Conservation (phyloP, 1,140 invertebrate genomes). For the Maconellicoccus hirsutus region DNA sequence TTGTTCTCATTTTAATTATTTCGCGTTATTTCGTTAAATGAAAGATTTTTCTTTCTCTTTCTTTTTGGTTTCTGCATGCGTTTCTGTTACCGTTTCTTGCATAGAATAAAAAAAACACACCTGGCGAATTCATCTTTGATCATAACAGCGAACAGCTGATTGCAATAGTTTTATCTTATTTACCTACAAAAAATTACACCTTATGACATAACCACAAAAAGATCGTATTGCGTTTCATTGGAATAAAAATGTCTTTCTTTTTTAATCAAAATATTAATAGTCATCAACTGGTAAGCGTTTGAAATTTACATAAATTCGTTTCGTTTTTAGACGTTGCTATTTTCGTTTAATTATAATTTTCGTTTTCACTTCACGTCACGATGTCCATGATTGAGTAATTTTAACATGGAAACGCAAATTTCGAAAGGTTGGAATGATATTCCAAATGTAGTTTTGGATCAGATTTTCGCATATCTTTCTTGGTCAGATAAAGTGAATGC, state of each 20-base stretch:
- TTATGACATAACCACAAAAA: slow-evolving; percentile 14
- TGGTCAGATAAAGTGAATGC: slow-evolving; percentile 43
- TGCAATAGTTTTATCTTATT: slow-evolving; percentile 4
- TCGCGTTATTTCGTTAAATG: no score
- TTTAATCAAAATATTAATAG: slow-evolving; percentile 3
- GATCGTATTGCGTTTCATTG: slow-evolving; percentile 9
- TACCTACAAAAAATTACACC: slow-evolving; percentile 31
- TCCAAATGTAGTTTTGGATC: slow-evolving; percentile 48
- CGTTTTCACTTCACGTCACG: not conserved
- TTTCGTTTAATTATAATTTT: not conserved
- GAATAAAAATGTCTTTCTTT: not conserved
- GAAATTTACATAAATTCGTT: not conserved
- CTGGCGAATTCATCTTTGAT: not conserved
- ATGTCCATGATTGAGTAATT: not conserved
- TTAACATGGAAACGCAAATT: slow-evolving; percentile 17
- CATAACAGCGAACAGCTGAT: not conserved
- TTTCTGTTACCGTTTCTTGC: no score
- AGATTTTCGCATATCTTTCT: slow-evolving; percentile 48
- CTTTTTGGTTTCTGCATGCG: no score
- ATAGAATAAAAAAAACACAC: no score
- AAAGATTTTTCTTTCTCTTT: no score
- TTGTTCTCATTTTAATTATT: no score
- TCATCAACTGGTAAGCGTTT: not conserved
- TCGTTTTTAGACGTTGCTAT: not conserved
- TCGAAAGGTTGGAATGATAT: slow-evolving; percentile 39